Evolutionary conservation across 2,888 invertebrate species (phyloP).

Genomic region (Diaprepes abbreviatus): DNA sequence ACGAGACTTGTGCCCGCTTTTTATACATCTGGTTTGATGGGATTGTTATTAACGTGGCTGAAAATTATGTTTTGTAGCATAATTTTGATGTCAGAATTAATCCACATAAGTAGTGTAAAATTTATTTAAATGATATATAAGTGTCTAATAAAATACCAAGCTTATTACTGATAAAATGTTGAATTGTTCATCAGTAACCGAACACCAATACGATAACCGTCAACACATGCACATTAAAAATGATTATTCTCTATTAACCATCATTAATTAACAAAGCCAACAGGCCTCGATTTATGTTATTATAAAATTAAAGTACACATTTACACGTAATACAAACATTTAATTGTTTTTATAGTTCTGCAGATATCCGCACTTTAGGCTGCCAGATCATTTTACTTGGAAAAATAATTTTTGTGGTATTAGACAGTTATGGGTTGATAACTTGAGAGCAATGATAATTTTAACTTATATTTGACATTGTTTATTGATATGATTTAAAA

Average conservation of each 20-base stretch:
- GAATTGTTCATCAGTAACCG: constrained; percentile 34
- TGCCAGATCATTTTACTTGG: constrained; percentile 44
- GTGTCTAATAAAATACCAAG: not conserved
- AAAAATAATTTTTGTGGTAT: constrained; percentile 23
- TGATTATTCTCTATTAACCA: constrained; percentile 35
- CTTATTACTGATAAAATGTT: constrained; percentile 26
- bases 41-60: no score
- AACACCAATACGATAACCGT: constrained; percentile 37
- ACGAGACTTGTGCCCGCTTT: no score
- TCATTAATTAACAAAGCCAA: constrained; percentile 40
- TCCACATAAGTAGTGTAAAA: no score
- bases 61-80: no score
- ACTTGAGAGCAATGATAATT: constrained; percentile 12
- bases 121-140: not conserved
- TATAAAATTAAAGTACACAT: constrained; percentile 40
- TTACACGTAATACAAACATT: constrained; percentile 48
- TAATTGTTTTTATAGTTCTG: constrained; percentile 42
- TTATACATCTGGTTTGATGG: no score
- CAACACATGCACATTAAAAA: constrained; percentile 39
- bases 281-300: constrained; percentile 43
- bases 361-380: constrained; percentile 32
- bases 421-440: constrained; percentile 24
- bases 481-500: not conserved
- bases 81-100: no score
- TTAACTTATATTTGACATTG: not conserved